Evolutionary conservation across 2,113 vertebrate species (phyloP).

Genomic region (Pterocles burchelli): DNA sequence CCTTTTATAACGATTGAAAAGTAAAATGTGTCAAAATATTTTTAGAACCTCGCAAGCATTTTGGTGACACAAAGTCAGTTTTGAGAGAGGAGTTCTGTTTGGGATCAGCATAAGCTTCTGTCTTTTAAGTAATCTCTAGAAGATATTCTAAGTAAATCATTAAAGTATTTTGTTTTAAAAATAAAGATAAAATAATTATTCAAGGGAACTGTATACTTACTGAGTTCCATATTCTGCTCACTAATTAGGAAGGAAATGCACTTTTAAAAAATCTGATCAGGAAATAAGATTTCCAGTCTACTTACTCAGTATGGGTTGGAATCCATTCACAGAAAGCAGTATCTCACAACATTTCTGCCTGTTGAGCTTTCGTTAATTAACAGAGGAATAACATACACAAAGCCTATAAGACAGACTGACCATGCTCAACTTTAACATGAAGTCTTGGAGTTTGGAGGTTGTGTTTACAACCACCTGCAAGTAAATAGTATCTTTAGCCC

Average conservation of each 20-base stretch:
- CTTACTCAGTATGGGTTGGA: neutral
- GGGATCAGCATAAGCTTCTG: conserved; percentile 24
- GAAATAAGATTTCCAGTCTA: neutral
- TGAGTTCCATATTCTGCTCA: neutral
- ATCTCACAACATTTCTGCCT: neutral
- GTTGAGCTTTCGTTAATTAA: neutral
- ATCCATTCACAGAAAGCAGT: neutral
- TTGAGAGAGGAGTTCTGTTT: conserved; percentile 10
- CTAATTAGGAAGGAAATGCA: conserved; percentile 24
- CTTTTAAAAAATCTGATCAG: neutral
- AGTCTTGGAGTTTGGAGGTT: neutral
- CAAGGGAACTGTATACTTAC: neutral
- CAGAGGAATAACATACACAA: neutral
- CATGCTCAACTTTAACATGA: neutral
- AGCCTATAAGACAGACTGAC: neutral
- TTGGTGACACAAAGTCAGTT: conserved; percentile 51
- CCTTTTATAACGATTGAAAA: neutral
- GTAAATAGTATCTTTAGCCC: neutral
- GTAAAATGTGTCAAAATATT: conserved; percentile 69
- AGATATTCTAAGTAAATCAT: neutral
- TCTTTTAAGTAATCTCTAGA: conserved; percentile 6
- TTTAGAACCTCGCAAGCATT: conserved; percentile 24
- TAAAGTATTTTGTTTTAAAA: neutral
- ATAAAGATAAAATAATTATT: conserved; percentile 13
- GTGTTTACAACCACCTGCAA: neutral